These are phyloP conservation scores for Amazona finschi DNA, from an alignment of 2,797 vertebrate genomes.

Conservation along the genomic window DNA sequence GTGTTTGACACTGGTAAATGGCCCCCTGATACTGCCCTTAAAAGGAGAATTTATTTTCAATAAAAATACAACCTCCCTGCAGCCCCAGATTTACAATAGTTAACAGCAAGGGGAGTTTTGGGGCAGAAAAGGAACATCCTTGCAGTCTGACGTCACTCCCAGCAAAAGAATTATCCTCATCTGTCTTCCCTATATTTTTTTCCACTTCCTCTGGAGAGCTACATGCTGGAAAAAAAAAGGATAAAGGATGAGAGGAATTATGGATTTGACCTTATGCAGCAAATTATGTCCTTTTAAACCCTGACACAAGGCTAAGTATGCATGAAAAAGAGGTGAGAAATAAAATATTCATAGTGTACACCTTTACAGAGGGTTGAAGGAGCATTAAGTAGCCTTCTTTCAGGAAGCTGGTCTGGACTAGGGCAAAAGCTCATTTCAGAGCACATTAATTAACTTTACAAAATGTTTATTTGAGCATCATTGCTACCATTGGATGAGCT, in stretches of 20 bases:
- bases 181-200: neutral
- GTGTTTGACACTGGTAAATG: neutral
- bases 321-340: neutral
- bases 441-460: neutral
- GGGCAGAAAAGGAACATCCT: neutral
- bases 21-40: neutral
- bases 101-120: neutral
- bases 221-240: neutral
- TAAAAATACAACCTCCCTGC: neutral
- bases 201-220: neutral
- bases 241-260: neutral
- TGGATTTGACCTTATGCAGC: neutral
- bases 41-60: neutral
- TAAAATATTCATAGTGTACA: neutral
- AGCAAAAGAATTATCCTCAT: neutral
- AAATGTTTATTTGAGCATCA: neutral
- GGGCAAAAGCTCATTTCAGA: neutral
- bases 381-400: neutral
- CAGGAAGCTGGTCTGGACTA: neutral
- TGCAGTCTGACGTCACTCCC: neutral
- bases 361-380: neutral
- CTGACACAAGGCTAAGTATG: neutral
- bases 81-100: neutral
- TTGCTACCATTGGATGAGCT: neutral
- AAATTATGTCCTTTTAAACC: neutral